Evolutionary conservation across 2,113 vertebrate genomes (phyloP).

Genomic region (Zootoca vivipara): DNA sequence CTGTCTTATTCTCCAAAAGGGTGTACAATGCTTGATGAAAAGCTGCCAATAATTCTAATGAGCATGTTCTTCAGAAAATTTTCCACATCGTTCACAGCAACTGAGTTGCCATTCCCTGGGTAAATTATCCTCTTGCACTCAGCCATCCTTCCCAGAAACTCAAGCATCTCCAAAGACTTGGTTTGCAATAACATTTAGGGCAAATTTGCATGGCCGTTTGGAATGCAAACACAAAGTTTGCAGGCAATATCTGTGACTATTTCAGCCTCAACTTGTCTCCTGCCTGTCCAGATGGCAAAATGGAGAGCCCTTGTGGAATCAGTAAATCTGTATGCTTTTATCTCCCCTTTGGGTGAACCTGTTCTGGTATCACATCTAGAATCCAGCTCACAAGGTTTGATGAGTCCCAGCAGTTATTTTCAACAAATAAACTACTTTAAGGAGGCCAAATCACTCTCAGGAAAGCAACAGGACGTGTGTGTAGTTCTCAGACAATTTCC

Average conservation of each 20-base stretch:
- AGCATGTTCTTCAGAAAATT: slow-evolving; percentile 54
- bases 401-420: not conserved
- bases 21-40: slow-evolving; percentile 37
- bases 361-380: not conserved
- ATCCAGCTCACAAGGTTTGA: not conserved
- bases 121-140: slow-evolving; percentile 19
- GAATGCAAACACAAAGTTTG: not conserved
- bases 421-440: not conserved
- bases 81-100: slow-evolving; percentile 61
- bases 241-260: not conserved
- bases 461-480: not conserved
- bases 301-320: not conserved
- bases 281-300: not conserved
- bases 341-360: not conserved
- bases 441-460: not conserved
- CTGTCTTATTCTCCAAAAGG: slow-evolving; percentile 36
- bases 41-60: slow-evolving; percentile 53
- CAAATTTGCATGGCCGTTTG: not conserved
- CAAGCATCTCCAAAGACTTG: slow-evolving; percentile 21
- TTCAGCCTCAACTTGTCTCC: too few relatives aligned
- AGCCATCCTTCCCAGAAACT: not conserved
- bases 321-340: not conserved
- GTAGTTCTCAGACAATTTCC: not conserved
- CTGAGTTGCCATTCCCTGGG: slow-evolving; percentile 49
- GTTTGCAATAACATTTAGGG: not conserved